phyloP scores from a whole-genome alignment of 2,113 vertebrate genomes.

The Scatophagus argus region DNA sequence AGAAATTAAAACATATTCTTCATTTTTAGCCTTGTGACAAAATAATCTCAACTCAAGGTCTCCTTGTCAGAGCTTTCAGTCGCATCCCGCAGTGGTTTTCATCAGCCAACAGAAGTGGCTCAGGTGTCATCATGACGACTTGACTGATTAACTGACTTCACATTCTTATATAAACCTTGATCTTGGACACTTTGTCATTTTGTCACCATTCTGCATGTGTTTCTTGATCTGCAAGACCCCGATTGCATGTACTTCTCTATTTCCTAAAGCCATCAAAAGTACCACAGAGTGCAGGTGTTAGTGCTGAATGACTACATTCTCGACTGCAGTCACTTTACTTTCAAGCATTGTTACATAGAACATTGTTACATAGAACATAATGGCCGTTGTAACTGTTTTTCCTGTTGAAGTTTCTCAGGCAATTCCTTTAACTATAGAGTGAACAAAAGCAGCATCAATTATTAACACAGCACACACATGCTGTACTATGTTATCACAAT shows the following conservation, averaged over 20 bases:
- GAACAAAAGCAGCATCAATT: not conserved
- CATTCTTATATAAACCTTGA: not conserved
- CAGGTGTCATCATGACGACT: not conserved
- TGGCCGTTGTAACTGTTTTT: no score
- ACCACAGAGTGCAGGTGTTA: not conserved
- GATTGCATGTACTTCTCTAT: not conserved
- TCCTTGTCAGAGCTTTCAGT: not conserved
- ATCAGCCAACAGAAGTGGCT: no score
- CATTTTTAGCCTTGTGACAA: not conserved
- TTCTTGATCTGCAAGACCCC: not conserved
- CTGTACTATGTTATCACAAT: not conserved
- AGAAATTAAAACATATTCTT: no score
- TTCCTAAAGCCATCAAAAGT: constrained; percentile 19
- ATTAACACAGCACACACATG: not conserved
- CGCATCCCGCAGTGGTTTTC: not conserved
- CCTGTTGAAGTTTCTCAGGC: not conserved
- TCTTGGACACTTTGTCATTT: not conserved
- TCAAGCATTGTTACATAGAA: no score
- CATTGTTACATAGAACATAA: no score
- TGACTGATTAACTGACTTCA: not conserved
- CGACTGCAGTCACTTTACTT: no score
- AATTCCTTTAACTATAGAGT: not conserved
- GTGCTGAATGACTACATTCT: not conserved
- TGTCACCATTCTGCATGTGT: not conserved
- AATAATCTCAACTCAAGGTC: not conserved